phyloP scores from a whole-genome alignment of 2,113 vertebrate species.

The Orcinus orca region DNA sequence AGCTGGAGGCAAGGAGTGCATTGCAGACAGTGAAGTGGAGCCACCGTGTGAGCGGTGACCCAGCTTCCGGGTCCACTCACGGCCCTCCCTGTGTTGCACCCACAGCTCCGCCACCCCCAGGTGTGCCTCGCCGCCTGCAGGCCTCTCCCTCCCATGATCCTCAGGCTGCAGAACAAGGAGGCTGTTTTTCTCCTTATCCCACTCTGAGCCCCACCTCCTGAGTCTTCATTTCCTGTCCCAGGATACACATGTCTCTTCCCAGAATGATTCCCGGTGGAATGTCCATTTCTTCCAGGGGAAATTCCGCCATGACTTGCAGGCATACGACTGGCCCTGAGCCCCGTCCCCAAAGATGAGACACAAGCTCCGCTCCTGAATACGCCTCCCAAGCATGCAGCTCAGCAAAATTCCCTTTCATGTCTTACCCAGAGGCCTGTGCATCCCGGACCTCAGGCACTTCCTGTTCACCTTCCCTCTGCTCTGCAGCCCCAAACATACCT shows the following conservation, averaged over 20 bases:
- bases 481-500: not conserved
- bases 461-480: not conserved
- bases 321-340: not conserved
- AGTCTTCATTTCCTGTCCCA: conserved; percentile 46
- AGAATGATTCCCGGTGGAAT: conserved; percentile 32
- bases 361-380: not conserved
- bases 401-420: not conserved
- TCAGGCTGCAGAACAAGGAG: not conserved
- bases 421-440: not conserved
- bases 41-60: not conserved
- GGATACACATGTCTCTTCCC: not conserved
- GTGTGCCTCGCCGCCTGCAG: not conserved
- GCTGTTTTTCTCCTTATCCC: not conserved
- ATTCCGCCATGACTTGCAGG: not conserved
- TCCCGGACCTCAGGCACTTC: not conserved
- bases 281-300: conserved; percentile 39
- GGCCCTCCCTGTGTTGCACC: not conserved
- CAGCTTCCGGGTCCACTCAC: not conserved
- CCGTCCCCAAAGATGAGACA: not conserved
- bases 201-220: not conserved
- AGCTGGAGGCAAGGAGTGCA: not conserved
- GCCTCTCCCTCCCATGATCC: not conserved
- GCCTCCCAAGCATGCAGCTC: not conserved
- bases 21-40: not conserved
- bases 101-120: too few relatives aligned